A percentile compares a stretch with the other conserved stretches of the same genome.
Conservation (phyloP, 2,888 invertebrate genomes). For the Drosophila ustulata region DNA sequence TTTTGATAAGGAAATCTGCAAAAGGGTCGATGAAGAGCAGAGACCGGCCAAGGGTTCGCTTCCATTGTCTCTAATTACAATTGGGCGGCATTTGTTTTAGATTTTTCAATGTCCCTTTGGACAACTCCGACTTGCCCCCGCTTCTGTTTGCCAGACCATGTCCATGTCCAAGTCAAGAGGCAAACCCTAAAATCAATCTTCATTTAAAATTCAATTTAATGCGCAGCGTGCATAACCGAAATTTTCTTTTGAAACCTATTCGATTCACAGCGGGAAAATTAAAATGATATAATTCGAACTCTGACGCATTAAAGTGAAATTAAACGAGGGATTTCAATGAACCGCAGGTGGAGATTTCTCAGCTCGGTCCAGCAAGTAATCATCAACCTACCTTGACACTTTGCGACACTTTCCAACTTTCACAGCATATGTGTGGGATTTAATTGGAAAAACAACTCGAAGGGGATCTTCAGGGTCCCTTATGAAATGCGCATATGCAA, state of each 20-base stretch:
- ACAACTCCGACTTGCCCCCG: constrained; percentile 33
- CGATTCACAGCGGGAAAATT: constrained; percentile 30
- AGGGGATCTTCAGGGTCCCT: constrained; percentile 3
- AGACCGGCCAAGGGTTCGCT: constrained; percentile 48
- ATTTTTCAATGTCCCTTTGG: constrained; percentile 53
- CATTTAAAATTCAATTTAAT: constrained; percentile 78
- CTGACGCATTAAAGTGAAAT: constrained; percentile 13
- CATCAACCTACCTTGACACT: constrained; percentile 4
- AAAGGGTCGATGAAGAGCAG: constrained; percentile 61
- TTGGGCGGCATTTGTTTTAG: constrained; percentile 68
- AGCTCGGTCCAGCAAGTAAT: constrained; percentile 1
- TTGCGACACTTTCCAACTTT: not conserved
- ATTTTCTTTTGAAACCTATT: constrained; percentile 37
- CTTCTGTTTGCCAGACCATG: not conserved
- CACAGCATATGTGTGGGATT: constrained; percentile 10
- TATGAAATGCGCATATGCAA: constrained; percentile 4
- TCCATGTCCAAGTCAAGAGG: constrained; percentile 39
- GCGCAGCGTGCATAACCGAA: constrained; percentile 53
- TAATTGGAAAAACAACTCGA: constrained; percentile 15
- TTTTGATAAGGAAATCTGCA: constrained; percentile 59
- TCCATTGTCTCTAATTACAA: constrained; percentile 77
- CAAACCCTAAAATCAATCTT: constrained; percentile 74
- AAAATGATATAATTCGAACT: constrained; percentile 15
- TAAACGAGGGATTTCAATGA: not conserved
- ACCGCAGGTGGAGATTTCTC: constrained; percentile 2